Evolutionary conservation across 2,113 vertebrate genomes (phyloP).

Genomic region (Melanerpes aurifrons): DNA sequence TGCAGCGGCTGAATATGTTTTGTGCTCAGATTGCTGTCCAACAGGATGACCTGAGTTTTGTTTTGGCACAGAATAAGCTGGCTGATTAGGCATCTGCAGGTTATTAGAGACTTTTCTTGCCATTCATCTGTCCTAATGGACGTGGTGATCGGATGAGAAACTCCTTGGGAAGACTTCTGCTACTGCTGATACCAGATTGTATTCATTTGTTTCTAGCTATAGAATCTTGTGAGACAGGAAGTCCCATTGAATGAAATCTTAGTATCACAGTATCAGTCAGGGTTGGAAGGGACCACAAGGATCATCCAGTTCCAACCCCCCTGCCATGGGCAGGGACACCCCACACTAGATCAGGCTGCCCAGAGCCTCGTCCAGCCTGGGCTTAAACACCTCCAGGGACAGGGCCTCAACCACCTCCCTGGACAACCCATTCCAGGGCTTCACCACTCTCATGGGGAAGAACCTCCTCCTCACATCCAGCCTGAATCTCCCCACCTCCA

Average conservation of each 20-base stretch:
- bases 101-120: not conserved
- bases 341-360: no score
- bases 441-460: no score
- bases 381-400: no score
- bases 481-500: no score
- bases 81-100: not conserved
- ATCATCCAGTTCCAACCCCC: no score
- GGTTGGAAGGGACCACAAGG: no score
- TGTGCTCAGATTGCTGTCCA: not conserved
- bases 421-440: no score
- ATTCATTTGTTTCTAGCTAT: not conserved
- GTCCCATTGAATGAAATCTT: not conserved
- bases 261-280: no score
- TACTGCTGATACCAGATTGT: not conserved
- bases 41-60: accelerated
- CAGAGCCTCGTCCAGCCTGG: no score
- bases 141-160: not conserved
- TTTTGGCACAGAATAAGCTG: not conserved
- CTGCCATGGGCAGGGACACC: no score
- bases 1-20: accelerated
- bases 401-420: no score
- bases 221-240: not conserved
- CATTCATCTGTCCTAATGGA: not conserved
- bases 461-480: no score
- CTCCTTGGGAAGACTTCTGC: not conserved